A percentile compares a stretch with the other conserved stretches of the same genome.
Conservation (phyloP, 2,797 vertebrate species). For the Amphiprion clarkii region DNA sequence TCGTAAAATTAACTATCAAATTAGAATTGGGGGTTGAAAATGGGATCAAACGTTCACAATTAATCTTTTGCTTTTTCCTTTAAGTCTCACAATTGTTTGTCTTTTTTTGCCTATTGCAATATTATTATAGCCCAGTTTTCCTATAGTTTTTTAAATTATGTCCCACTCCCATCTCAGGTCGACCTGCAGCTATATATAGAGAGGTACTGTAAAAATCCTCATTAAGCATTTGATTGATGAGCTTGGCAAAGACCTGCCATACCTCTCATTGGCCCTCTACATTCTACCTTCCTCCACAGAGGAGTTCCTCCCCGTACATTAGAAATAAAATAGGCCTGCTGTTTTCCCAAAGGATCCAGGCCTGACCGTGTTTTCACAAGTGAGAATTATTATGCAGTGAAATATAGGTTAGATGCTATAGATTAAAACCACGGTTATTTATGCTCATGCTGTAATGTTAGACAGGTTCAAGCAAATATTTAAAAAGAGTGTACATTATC, state of each 20-base stretch:
- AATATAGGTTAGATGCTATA: constrained; percentile 22
- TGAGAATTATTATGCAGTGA: constrained; percentile 14
- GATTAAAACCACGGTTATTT: neutral
- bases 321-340: constrained; percentile 9
- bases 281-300: constrained; percentile 26
- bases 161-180: constrained; percentile 11
- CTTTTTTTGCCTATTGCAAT: neutral
- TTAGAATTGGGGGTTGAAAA: no score
- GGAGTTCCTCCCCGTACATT: constrained; percentile 16
- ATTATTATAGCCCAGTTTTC: neutral
- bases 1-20: no score
- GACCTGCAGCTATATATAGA: constrained; percentile 36
- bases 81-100: neutral
- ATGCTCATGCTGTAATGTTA: neutral
- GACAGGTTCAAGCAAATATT: neutral
- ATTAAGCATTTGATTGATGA: constrained; percentile 51
- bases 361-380: constrained; percentile 1
- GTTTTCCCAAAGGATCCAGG: neutral
- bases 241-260: constrained; percentile 30
- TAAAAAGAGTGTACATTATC: neutral
- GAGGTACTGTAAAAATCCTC: constrained; percentile 22
- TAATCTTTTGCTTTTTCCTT: no score
- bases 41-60: no score
- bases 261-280: constrained; percentile 23
- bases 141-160: constrained; percentile 7